Evolutionary conservation across 2,888 invertebrate species (phyloP), one percentile per base, ranked within the genome.

Genomic region (Leptopterna dolabrata): DNA sequence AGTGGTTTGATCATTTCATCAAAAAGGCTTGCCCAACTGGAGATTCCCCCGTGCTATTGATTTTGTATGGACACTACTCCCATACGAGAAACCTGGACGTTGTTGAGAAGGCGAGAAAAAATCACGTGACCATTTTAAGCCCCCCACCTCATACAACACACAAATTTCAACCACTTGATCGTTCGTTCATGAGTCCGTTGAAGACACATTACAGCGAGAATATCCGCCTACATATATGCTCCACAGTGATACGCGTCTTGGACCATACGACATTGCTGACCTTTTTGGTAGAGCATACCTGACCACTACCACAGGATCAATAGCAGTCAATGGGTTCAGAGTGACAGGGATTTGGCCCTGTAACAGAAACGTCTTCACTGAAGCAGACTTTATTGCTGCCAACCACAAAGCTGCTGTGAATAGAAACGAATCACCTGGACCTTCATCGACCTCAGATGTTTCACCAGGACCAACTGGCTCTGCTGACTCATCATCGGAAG

Each of bases 1-100:
- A 90, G 43, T 91, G 91, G n/a, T 89, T 92, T 55, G 76, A 89
- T 41, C 91, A 91, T 89, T 91, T 91, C 73, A 87, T 90, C 41
- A 16, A 47, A 13, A 47, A 3, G 47, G 13, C 47, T 47, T 47
- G 14, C 13, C 47, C 47, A 13, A 47, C 70, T 88, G 0, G 83
- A 76, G 89, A 90, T 27, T 80, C 90, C 71, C 90, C 90, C 51
- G 89, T 90, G 6, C 76, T 91, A 24, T 86, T 91, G 19, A 19
- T 89, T 13, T 76, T 89, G 0, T 88, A 89, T 88, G 89, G 89
- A 14, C 89, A 89, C 76, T 73, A 43, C 19, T 81, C 87, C 19
- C 89, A 89, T 63, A 89, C 36, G 36, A 36, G 47, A 47, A 47
- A 47, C 13, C 47, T 47, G 1, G 47, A 47, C 3, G 13, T 47